A percentile compares a stretch with the other conserved stretches of the same genome.
phyloP scores from a whole-genome alignment of 2,113 vertebrate genomes.

The Regulus satrapa region DNA sequence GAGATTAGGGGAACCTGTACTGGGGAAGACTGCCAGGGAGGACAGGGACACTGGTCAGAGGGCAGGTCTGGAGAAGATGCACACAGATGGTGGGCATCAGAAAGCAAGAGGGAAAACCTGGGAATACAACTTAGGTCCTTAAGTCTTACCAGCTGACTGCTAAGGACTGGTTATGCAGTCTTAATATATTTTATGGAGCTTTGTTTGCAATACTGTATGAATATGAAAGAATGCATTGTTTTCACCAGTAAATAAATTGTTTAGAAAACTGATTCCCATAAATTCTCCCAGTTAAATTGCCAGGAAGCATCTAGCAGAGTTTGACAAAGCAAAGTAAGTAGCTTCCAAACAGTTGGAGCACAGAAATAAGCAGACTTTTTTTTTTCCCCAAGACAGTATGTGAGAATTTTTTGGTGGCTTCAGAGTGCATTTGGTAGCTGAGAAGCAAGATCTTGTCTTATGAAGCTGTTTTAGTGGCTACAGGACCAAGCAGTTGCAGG shows the following conservation, averaged over 20 bases:
- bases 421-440: neutral
- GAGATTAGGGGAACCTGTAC: neutral
- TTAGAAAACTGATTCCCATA: neutral
- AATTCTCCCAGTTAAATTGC: neutral
- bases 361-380: neutral
- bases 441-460: neutral
- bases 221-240: neutral
- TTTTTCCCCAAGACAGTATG: neutral
- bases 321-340: neutral
- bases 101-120: neutral
- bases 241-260: neutral
- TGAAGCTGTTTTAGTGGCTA: neutral
- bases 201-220: neutral
- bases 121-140: neutral
- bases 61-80: neutral
- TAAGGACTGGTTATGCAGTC: neutral
- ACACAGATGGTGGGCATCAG: neutral
- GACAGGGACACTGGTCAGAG: neutral
- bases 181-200: neutral
- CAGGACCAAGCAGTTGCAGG: neutral
- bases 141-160: neutral
- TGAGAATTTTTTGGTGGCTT: neutral
- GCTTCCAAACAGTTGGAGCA: neutral
- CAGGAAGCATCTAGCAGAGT: neutral
- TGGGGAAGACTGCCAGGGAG: neutral